phyloP scores from a whole-genome alignment of 1,140 invertebrate species.

The Pseudomyrmex pallidus region DNA sequence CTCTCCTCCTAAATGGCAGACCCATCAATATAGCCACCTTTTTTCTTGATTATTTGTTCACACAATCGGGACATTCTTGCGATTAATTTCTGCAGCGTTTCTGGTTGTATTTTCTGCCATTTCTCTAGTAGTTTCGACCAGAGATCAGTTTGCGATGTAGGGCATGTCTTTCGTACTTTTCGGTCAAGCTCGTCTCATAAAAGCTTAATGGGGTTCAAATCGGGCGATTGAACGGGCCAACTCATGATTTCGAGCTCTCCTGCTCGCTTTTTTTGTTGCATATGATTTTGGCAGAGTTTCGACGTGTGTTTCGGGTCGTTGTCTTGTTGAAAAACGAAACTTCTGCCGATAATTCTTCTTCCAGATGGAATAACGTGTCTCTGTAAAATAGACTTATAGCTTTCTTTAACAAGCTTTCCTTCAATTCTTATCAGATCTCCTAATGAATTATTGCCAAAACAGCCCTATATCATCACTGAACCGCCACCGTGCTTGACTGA shows the following conservation, averaged over 20 bases:
- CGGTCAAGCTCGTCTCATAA: background rate
- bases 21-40: no score
- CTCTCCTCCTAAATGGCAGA: no score
- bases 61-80: no score
- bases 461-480: conserved; percentile 77
- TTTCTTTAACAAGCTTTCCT: conserved; percentile 73
- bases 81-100: no score
- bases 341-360: conserved; percentile 46
- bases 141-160: no score
- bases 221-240: conserved; percentile 50
- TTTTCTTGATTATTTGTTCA: no score
- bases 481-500: conserved; percentile 74
- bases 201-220: conserved; percentile 22
- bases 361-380: conserved; percentile 63
- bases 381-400: conserved; percentile 67
- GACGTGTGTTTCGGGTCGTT: conserved; percentile 78
- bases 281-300: conserved; percentile 64
- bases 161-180: no score
- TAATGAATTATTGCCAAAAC: conserved; percentile 70
- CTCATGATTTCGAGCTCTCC: conserved; percentile 59
- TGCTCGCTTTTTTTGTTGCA: conserved; percentile 60
- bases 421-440: conserved; percentile 75
- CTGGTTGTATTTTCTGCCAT: no score
- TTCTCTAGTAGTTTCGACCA: no score
- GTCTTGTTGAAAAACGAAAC: conserved; percentile 76